phyloP scores from a whole-genome alignment of 2,888 invertebrate genomes.

The Epistrophella euchroma region DNA sequence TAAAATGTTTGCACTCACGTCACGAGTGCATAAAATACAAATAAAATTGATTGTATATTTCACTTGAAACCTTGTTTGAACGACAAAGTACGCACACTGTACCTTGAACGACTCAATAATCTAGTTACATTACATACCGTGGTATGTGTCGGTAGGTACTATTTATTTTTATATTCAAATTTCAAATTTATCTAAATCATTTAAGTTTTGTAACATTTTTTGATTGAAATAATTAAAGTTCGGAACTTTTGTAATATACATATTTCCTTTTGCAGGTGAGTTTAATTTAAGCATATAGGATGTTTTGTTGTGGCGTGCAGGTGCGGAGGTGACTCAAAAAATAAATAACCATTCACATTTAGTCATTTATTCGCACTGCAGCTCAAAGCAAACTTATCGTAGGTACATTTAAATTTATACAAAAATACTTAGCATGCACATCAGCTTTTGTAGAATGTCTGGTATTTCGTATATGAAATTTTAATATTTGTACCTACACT shows the following conservation, averaged over 20 bases:
- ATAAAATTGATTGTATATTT: too few species aligned
- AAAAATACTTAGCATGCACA: constrained; percentile 48
- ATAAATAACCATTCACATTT: constrained; percentile 26
- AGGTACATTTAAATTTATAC: constrained; percentile 20
- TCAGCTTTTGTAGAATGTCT: constrained; percentile 41
- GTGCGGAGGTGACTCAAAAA: not conserved
- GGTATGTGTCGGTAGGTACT: too few species aligned
- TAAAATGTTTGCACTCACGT: too few species aligned
- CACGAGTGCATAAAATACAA: too few species aligned
- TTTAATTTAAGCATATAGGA: not conserved
- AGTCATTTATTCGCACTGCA: constrained; percentile 21
- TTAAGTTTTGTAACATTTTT: not conserved
- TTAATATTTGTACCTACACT: constrained; percentile 47
- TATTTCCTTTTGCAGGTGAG: constrained; percentile 8
- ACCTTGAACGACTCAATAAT: too few species aligned
- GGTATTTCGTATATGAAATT: constrained; percentile 54
- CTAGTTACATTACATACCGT: too few species aligned
- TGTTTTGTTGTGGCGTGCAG: not conserved
- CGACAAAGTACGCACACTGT: too few species aligned
- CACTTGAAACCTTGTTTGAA: too few species aligned
- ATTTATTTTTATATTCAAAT: too few species aligned
- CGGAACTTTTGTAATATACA: not conserved
- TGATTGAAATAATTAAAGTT: not conserved
- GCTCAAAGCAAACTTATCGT: not conserved
- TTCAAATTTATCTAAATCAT: not conserved